These are phyloP conservation scores for Diarsia dahlii DNA, from an alignment of 2,888 invertebrate genomes.

Conservation along the genomic window DNA sequence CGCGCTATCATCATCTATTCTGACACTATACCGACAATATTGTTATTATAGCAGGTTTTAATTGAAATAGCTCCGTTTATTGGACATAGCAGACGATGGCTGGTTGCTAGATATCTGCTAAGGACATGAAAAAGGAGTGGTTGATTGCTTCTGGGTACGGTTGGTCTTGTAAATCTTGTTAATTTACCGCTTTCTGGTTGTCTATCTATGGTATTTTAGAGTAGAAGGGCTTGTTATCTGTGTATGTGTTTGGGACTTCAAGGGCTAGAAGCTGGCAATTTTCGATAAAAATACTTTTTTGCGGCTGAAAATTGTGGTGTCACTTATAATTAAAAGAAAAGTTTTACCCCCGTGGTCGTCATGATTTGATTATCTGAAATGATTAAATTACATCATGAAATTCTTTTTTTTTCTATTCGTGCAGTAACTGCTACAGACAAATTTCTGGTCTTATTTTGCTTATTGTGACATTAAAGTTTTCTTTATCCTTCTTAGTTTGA, in stretches of 20 bases:
- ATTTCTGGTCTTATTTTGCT: background rate
- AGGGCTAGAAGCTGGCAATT: background rate
- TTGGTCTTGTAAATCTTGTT: background rate
- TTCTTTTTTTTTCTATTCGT: background rate
- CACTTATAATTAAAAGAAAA: too few species aligned
- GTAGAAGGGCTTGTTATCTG: background rate
- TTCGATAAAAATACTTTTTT: too few species aligned
- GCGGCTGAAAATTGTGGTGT: too few species aligned
- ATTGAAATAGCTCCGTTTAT: constrained; percentile 52
- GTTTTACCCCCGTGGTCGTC: too few species aligned
- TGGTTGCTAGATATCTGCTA: constrained; percentile 1
- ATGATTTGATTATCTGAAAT: background rate
- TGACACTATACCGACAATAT: constrained; percentile 33
- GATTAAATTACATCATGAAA: background rate
- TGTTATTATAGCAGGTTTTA: constrained; percentile 31
- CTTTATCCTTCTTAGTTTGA: background rate
- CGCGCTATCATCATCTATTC: constrained; percentile 39
- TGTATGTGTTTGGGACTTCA: background rate
- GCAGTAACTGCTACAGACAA: too few species aligned
- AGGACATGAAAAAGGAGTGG: constrained; percentile 48
- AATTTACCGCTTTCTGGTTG: background rate
- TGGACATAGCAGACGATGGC: constrained; percentile 8
- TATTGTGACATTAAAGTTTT: background rate
- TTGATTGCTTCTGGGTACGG: constrained; percentile 3
- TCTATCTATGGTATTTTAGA: background rate